These are phyloP conservation scores for Globodera rostochiensis DNA, from an alignment of 1,140 invertebrate species.

Conservation along the genomic window DNA sequence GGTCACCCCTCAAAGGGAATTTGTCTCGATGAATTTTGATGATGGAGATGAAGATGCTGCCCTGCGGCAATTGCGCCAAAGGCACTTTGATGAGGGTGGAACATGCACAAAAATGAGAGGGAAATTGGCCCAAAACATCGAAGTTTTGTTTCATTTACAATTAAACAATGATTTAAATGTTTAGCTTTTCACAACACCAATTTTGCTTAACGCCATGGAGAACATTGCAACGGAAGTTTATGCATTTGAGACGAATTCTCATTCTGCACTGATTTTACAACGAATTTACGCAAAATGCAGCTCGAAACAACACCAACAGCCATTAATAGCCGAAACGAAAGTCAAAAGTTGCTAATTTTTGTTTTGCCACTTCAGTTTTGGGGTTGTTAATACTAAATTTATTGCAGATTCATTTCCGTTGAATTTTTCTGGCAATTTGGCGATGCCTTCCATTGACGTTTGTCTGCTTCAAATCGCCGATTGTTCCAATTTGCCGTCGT, in stretches of 20 bases:
- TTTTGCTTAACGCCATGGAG: neutral
- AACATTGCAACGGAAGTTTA: no score
- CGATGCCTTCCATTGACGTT: no score
- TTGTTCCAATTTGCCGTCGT: no score
- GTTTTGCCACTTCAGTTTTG: no score
- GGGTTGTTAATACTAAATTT: no score
- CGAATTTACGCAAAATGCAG: neutral
- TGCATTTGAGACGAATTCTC: no score
- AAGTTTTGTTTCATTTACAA: neutral
- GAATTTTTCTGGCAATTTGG: no score
- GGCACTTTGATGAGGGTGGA: neutral
- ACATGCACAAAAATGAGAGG: neutral
- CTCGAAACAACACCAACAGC: neutral
- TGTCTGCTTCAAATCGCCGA: no score
- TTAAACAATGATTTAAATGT: neutral
- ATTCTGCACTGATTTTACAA: neutral
- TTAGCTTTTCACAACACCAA: neutral
- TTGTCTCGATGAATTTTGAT: neutral
- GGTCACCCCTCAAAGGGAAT: no score
- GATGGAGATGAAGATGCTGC: neutral
- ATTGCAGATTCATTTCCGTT: no score
- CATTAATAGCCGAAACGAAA: neutral
- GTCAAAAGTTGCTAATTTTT: no score
- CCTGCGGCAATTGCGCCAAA: no score
- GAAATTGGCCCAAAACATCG: constrained; percentile 1